Evolutionary conservation across 2,113 vertebrate species (phyloP), one percentile per base, ranked within the genome.

Genomic region (Pollachius pollachius): DNA sequence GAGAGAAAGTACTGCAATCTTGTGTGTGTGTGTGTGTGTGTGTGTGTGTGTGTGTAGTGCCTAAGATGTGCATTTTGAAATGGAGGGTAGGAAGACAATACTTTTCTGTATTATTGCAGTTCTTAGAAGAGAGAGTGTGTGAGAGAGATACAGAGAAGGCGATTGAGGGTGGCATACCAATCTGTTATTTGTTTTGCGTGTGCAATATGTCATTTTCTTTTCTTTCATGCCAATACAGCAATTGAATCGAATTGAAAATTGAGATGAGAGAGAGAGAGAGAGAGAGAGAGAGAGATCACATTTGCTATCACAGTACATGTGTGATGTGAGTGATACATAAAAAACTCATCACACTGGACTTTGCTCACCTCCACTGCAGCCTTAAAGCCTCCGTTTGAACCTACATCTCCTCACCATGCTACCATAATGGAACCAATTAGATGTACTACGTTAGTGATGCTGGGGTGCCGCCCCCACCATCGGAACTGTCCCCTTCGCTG

Each of bases 111-210:
- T 65, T 27, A 4, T 27, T 27, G 27, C 27, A 34, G 30, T 34
- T 4, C 30, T 34, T 34, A 34, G 30, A 34, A 34, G 30, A 34
- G 30, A 2, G 30, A 65, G 65, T 48, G 68, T 19, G 52, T 74
- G 60, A 62, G 25, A 81, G 74, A 71, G 70, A 48, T 58, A 15
- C 27, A 7, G 64, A 37, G 75, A 69, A n/a, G 67, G 69, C 74
- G 71, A 69, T 15, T 76, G 62, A 52, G 5, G 61, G 60, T 11
- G 12, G 13, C 52, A 54, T 8, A 13, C 30, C 6, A 4, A 34
- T 34, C 52, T 54, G 3, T 54, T 13, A 54, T 54, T 13, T 52
- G 52, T 52, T 52, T 52, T 52, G 9, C 15, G 52, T 15, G 52
- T 54, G 12, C 52, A 54, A 34, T 34, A 34, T 34, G 30, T 4